phyloP scores from a whole-genome alignment of 2,888 invertebrate species.

The Xylota sylvarum region DNA sequence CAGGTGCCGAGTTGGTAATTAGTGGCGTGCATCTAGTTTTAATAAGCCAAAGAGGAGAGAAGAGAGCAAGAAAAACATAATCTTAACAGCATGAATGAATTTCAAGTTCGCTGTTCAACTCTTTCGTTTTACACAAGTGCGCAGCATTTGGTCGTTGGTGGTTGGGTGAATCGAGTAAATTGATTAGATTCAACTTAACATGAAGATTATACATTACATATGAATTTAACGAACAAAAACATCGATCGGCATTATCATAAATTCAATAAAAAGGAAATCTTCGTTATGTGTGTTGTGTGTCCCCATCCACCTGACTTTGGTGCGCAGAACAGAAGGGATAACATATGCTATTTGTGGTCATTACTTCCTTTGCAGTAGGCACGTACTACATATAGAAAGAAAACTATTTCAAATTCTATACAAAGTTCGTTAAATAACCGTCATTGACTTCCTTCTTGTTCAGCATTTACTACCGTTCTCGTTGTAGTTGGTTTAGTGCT shows the following conservation, averaged over 20 bases:
- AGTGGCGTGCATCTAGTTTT: conserved; percentile 44
- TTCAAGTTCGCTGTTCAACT: conserved; percentile 69
- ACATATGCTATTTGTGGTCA: conserved; percentile 68
- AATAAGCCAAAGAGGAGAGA: conserved; percentile 45
- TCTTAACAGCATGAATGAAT: conserved; percentile 60
- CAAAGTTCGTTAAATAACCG: conserved; percentile 76
- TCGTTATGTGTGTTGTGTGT: neutral
- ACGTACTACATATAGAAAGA: conserved; percentile 53
- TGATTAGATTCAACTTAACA: conserved; percentile 65
- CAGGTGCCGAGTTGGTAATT: conserved; percentile 30
- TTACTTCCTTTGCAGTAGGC: conserved; percentile 50
- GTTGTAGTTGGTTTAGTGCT: neutral
- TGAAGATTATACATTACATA: conserved; percentile 52
- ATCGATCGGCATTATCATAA: conserved; percentile 59
- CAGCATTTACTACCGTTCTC: conserved; percentile 55
- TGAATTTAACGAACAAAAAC: conserved; percentile 75
- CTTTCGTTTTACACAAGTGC: conserved; percentile 50
- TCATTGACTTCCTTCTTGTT: conserved; percentile 72
- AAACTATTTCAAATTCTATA: conserved; percentile 51
- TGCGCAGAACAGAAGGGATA: conserved; percentile 34
- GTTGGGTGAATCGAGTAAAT: conserved; percentile 25
- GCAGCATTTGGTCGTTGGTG: neutral
- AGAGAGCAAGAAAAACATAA: conserved; percentile 22
- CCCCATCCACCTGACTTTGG: conserved; percentile 34
- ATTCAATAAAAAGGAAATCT: conserved; percentile 27